Base-by-base conservation (phyloP, 2,888 invertebrate species). In the Gnatocerus cornutus region DNA sequence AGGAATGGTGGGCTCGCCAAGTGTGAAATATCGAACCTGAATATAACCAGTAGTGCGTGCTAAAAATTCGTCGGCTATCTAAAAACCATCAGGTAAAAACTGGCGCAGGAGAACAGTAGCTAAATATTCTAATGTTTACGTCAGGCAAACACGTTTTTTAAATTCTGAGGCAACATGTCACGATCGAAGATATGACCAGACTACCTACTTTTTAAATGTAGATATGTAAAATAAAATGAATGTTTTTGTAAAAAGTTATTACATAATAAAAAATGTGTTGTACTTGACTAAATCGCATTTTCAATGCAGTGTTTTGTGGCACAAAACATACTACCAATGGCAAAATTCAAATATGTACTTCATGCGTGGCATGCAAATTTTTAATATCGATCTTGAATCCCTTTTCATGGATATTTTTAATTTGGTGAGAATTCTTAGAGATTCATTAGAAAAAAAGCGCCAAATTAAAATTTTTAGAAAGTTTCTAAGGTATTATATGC, bases 61-160 rank as follows among this genome's bases (percentile, higher is more conserved):
- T 65, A 53, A 56, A 48, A 65, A 65, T 65, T 33, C 13, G 43
- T 55, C 29, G 30, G 12, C 30, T 56, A 55, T 65, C 56, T 56
- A 50, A 67, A 67, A 59, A 59, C 43, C 59, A 43, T 67, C 66
- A 66, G 58, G 58, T 58, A 66, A 50, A 41, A 66, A 56, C 33
- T 65, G 55, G 27, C 33, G 27, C 8, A 46, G 12, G 41, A 46
- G 30, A 67, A 67, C 66, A 67, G 66, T 67, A 67, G 66, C 66
- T 30, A 56, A 46, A 52, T 50, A 43, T 67, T 59, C 59, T 43
- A 59, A 59, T 67, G 66, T 67, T 67, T 59, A 67, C 66, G 52
- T 50, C 59, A 58, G 37, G 43, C 59, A 43, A 59, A 58, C 50
- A 41, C 39, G 59, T 67, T 67, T 41, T 56, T 59, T 37, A 66